phyloP scores from a whole-genome alignment of 2,797 vertebrate genomes.

The Sebastes itinus region DNA sequence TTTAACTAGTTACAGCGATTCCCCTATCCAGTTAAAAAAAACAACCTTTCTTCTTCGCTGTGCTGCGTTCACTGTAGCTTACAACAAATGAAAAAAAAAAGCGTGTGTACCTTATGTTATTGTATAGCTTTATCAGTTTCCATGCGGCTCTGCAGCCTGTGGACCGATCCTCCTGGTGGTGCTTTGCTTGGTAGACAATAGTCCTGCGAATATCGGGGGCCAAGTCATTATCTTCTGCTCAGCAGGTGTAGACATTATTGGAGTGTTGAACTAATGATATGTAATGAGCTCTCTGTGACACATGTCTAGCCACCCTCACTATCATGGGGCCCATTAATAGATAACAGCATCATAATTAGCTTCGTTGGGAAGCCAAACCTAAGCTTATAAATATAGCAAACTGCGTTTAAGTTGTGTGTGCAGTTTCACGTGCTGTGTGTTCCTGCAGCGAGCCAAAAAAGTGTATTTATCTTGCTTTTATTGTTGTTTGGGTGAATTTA shows the following conservation, averaged over 20 bases:
- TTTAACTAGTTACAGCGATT: conserved; percentile 17
- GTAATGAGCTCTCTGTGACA: conserved; percentile 85
- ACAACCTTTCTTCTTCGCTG: background rate
- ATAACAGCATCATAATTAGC: conserved; percentile 79
- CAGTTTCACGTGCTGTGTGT: conserved; percentile 27
- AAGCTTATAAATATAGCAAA: conserved; percentile 71
- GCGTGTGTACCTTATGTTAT: conserved; percentile 40
- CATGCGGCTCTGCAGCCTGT: conserved; percentile 48
- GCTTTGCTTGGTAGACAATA: conserved; percentile 75
- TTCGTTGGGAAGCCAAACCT: conserved; percentile 73
- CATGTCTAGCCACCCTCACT: conserved; percentile 78
- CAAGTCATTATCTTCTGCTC: conserved; percentile 81
- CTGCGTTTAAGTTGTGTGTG: conserved; percentile 59
- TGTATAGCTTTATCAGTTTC: conserved; percentile 63
- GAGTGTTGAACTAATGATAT: conserved; percentile 85
- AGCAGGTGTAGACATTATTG: conserved; percentile 84
- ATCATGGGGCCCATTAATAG: conserved; percentile 78
- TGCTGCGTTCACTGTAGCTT: background rate
- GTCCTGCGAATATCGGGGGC: conserved; percentile 80
- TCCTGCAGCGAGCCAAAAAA: conserved; percentile 1
- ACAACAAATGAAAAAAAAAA: conserved; percentile 10
- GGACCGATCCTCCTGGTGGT: conserved; percentile 66
- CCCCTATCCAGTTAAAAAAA: background rate
- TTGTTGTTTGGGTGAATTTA: conserved; percentile 13
- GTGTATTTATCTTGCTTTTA: conserved; percentile 25